Evolutionary conservation across 2,888 invertebrate species (phyloP).

Genomic region (Cremastinae sp.): DNA sequence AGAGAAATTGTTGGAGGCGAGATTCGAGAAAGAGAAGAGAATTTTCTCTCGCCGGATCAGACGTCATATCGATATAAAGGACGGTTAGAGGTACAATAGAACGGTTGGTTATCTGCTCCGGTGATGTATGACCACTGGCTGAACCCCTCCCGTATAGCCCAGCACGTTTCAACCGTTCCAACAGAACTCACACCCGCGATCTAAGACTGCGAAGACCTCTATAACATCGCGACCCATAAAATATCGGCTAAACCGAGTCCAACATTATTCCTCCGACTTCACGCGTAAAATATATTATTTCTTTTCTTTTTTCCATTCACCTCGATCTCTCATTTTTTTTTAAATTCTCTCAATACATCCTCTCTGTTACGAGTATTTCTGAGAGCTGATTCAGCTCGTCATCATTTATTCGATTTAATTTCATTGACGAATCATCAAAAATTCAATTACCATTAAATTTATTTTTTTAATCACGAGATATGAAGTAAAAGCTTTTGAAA

Average conservation of each 20-base stretch:
- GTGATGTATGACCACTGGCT: conserved; percentile 67
- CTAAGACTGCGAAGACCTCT: conserved; percentile 39
- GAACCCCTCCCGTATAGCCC: conserved; percentile 50
- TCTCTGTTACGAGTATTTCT: neutral
- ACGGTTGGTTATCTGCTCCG: conserved; percentile 67
- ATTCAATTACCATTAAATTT: no score
- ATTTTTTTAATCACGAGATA: no score
- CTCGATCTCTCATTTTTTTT: neutral
- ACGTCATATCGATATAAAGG: conserved; percentile 70
- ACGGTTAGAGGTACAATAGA: conserved; percentile 69
- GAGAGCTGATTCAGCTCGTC: conserved; percentile 10
- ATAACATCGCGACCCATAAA: conserved; percentile 54
- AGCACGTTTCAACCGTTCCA: conserved; percentile 39
- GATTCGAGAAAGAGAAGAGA: conserved; percentile 26
- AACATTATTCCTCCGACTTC: conserved; percentile 64
- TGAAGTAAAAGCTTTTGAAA: no score
- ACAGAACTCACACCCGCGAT: conserved; percentile 32
- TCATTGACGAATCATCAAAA: no score
- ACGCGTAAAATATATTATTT: conserved; percentile 63
- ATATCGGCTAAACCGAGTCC: conserved; percentile 61
- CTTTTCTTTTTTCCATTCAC: no score
- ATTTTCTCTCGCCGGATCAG: conserved; percentile 60
- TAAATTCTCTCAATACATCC: neutral
- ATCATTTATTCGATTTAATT: no score
- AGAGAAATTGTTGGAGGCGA: conserved; percentile 17